phyloP scores from a whole-genome alignment of 2,113 vertebrate species.

The Oncorhynchus clarkii region DNA sequence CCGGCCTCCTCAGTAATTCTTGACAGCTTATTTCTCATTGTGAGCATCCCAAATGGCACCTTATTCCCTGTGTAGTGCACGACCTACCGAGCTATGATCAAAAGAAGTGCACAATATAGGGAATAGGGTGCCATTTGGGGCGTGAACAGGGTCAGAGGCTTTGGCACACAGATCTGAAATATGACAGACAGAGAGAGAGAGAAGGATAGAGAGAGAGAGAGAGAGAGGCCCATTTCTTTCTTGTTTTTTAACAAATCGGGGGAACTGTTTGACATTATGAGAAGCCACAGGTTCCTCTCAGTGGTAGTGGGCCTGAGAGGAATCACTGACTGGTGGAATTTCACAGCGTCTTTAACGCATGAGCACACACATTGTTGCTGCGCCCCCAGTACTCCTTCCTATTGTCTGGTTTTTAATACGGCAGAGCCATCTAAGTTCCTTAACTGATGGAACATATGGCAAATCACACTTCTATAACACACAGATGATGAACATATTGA shows the following conservation, averaged over 20 bases:
- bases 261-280: not conserved
- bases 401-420: not conserved
- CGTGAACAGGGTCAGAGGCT: not conserved
- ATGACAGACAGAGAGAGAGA: no score
- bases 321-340: not conserved
- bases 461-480: no score
- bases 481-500: no score
- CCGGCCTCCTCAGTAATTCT: constrained; percentile 9
- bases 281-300: not conserved
- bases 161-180: no score
- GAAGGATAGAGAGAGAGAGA: no score
- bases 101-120: no score
- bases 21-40: constrained; percentile 30
- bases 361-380: not conserved
- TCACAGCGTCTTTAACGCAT: not conserved
- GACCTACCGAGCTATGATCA: no score
- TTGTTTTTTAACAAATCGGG: not conserved
- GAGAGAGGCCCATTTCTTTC: not conserved
- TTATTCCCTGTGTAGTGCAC: no score
- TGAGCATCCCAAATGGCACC: no score
- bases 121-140: no score
- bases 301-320: not conserved
- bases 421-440: not conserved
- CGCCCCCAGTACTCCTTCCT: not conserved
- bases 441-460: not conserved